phyloP scores from a whole-genome alignment of 2,888 invertebrate genomes.

The Stenotaenia linearis region DNA sequence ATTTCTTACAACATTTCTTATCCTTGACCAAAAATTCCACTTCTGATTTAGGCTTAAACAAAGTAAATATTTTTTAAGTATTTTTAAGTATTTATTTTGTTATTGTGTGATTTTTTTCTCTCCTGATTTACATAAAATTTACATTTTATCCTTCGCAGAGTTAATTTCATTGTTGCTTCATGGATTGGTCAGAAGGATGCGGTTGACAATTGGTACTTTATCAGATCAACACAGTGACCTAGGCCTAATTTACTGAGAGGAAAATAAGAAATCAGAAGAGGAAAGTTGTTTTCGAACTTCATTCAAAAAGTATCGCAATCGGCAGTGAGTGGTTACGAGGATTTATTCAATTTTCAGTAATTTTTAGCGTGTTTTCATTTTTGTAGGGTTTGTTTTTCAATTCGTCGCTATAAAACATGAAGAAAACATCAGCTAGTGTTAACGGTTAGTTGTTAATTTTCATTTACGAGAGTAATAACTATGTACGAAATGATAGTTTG shows the following conservation, averaged over 20 bases:
- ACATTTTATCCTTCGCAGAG: no score
- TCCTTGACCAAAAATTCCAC: neutral
- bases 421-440: neutral
- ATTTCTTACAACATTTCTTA: neutral
- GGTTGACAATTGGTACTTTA: neutral
- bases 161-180: neutral
- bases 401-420: neutral
- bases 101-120: neutral
- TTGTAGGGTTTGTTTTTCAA: neutral
- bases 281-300: neutral
- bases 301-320: neutral
- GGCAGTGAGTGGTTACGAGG: neutral
- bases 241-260: neutral
- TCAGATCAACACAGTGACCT: neutral
- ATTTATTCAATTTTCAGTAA: neutral
- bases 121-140: no score
- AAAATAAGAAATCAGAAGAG: neutral
- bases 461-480: no score
- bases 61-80: neutral
- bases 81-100: neutral
- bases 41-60: neutral
- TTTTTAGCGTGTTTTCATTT: neutral
- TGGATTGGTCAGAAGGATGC: neutral
- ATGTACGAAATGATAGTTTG: no score
- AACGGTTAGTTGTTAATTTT: neutral